Evolutionary conservation across 2,888 invertebrate species (phyloP).

Genomic region (Syritta pipiens): DNA sequence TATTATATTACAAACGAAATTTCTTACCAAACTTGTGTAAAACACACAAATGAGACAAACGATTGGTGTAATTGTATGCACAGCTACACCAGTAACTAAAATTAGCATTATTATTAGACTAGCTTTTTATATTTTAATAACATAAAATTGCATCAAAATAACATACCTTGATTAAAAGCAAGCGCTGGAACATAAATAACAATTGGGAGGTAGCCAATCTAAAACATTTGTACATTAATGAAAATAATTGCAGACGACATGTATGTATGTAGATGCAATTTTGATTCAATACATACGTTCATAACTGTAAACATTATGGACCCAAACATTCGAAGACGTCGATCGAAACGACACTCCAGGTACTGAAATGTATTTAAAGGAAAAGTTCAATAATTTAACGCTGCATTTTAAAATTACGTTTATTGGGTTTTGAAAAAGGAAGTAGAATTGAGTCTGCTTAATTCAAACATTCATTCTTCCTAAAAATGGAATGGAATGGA

Average conservation of each 20-base stretch:
- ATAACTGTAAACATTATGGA: slow-evolving; percentile 86
- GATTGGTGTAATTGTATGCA: slow-evolving; percentile 90
- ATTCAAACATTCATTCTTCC: too few relatives aligned
- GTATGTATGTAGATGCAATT: neutral
- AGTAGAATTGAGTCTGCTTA: too few relatives aligned
- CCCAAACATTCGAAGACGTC: slow-evolving; percentile 85
- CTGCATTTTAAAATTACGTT: neutral
- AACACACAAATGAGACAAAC: slow-evolving; percentile 92
- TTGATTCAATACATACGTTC: slow-evolving; percentile 81
- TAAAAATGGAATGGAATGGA: too few relatives aligned
- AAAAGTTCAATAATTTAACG: neutral
- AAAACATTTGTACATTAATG: too few relatives aligned
- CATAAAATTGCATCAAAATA: neutral
- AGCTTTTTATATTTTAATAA: neutral
- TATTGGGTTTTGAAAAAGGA: too few relatives aligned
- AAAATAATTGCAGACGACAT: too few relatives aligned
- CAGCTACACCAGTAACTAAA: slow-evolving; percentile 89
- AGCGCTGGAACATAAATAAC: slow-evolving; percentile 89
- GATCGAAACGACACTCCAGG: slow-evolving; percentile 86
- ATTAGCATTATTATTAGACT: neutral
- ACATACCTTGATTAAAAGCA: slow-evolving; percentile 88
- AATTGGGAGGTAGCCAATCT: slow-evolving; percentile 89
- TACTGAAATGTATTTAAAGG: slow-evolving; percentile 81
- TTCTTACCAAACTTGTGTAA: slow-evolving; percentile 89
- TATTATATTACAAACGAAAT: neutral